These are phyloP conservation scores for Mixornis gularis DNA, from an alignment of 2,113 vertebrate species.

Conservation along the genomic window DNA sequence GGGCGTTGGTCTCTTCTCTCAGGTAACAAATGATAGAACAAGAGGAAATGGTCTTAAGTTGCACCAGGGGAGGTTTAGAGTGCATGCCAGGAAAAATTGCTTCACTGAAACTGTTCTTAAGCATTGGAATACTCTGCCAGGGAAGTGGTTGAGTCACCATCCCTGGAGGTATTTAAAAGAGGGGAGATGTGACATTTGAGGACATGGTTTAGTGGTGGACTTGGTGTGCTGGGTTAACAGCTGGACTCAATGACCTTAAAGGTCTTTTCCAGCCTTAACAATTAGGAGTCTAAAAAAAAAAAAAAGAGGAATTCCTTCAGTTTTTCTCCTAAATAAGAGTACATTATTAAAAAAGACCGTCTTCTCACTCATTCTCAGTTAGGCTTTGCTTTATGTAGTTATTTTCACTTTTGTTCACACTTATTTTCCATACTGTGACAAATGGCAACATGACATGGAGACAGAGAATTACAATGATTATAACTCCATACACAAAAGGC, in stretches of 20 bases:
- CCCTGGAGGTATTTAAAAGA: background rate
- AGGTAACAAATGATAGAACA: background rate
- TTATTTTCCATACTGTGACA: background rate
- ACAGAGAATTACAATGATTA: background rate
- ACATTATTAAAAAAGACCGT: background rate
- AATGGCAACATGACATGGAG: background rate
- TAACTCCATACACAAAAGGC: background rate
- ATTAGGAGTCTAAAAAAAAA: background rate
- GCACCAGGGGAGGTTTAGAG: background rate
- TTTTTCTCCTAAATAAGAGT: background rate
- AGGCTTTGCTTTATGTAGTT: background rate
- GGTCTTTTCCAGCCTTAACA: no score
- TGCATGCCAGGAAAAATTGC: background rate
- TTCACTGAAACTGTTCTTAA: background rate
- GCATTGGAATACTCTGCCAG: background rate
- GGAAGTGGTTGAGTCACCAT: background rate
- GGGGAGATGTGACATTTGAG: background rate
- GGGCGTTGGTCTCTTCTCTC: background rate
- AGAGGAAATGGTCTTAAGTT: background rate
- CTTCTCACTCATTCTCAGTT: background rate
- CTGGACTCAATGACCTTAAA: background rate
- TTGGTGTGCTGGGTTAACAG: background rate
- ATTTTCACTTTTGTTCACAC: slow-evolving; percentile 15
- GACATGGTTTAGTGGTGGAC: background rate
- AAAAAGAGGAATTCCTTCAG: background rate